phyloP scores from a whole-genome alignment of 2,888 invertebrate species.

The Mythimna vitellina region DNA sequence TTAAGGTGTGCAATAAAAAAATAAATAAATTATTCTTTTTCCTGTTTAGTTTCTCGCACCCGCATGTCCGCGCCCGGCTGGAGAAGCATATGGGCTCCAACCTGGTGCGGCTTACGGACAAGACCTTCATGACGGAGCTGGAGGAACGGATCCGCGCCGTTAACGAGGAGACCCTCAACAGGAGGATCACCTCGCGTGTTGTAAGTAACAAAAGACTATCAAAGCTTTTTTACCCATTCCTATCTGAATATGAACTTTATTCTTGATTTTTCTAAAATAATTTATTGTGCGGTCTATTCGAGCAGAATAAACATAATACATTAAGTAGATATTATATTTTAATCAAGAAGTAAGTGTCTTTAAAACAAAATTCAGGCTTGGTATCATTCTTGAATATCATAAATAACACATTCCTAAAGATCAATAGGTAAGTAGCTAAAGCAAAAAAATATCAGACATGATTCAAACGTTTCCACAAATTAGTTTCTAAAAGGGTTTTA shows the following conservation, averaged over 20 bases:
- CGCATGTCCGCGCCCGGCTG: conserved; percentile 91
- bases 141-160: conserved; percentile 92
- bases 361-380: too few species aligned
- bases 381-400: background rate
- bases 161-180: conserved; percentile 92
- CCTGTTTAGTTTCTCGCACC: conserved; percentile 90
- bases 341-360: too few species aligned
- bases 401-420: background rate
- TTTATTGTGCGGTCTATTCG: too few species aligned
- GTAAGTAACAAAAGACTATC: conserved; percentile 79
- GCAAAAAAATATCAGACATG: background rate
- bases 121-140: conserved; percentile 92
- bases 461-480: background rate
- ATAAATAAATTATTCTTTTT: background rate
- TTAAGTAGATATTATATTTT: too few species aligned
- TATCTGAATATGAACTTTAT: too few species aligned
- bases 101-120: conserved; percentile 92
- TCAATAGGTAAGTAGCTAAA: background rate
- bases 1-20: too few species aligned
- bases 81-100: conserved; percentile 93
- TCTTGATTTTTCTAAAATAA: too few species aligned
- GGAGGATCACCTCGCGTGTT: conserved; percentile 91
- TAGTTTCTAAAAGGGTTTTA: background rate
- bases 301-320: background rate
- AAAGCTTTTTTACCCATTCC: too few species aligned